phyloP scores from a whole-genome alignment of 2,888 invertebrate genomes.

The Dermolepida albohirtum region DNA sequence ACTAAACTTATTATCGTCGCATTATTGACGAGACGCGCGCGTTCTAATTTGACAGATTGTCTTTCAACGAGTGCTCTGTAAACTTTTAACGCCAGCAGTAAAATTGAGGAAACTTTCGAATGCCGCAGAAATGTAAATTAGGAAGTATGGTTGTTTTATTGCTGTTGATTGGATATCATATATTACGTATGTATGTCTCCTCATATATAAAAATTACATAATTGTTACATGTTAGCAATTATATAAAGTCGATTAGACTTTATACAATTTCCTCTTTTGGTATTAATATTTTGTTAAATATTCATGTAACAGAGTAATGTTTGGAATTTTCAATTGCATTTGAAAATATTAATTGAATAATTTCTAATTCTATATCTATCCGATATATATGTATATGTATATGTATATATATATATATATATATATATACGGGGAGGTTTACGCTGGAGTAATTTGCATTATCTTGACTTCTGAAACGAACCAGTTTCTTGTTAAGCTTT shows the following conservation, averaged over 20 bases:
- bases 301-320: too few relatives aligned
- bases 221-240: background rate
- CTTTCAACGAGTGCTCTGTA: constrained; percentile 54
- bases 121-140: constrained; percentile 35
- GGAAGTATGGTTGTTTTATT: constrained; percentile 4
- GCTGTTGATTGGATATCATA: constrained; percentile 5
- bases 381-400: too few relatives aligned
- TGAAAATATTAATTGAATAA: too few relatives aligned
- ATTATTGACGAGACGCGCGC: constrained; percentile 54
- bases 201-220: constrained; percentile 9
- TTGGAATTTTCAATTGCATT: too few relatives aligned
- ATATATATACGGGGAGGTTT: too few relatives aligned
- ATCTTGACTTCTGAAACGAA: too few relatives aligned
- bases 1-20: constrained; percentile 34
- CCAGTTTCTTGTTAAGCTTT: too few relatives aligned
- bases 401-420: too few relatives aligned
- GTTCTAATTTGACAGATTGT: constrained; percentile 59
- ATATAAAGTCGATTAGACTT: background rate
- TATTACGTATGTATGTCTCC: constrained; percentile 7
- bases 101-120: constrained; percentile 27
- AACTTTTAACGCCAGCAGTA: constrained; percentile 48
- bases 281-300: too few relatives aligned
- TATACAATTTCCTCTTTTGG: too few relatives aligned
- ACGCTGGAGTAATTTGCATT: too few relatives aligned
- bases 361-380: too few relatives aligned